Evolutionary conservation across 2,888 invertebrate genomes (phyloP).

Genomic region (Polymixis flavicincta): DNA sequence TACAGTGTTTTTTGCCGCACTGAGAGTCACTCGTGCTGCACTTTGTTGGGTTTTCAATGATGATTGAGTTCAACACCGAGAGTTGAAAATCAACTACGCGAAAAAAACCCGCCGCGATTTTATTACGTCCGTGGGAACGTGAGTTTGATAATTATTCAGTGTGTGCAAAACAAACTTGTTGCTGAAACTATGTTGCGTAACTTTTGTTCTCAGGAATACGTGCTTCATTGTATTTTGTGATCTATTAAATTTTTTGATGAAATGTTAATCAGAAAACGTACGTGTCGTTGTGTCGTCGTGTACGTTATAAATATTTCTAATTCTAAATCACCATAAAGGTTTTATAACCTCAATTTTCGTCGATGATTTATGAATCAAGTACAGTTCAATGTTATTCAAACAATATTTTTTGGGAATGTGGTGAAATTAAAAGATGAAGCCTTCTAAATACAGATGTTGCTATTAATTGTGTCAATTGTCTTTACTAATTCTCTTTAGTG

Average conservation of each 20-base stretch:
- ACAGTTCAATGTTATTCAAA: background rate
- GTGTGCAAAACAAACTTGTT: background rate
- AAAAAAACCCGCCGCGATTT: too few species aligned
- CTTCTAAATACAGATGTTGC: background rate
- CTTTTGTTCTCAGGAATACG: background rate
- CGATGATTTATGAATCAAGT: background rate
- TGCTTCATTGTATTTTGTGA: background rate
- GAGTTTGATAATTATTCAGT: too few species aligned
- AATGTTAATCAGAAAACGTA: too few species aligned
- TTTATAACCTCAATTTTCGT: background rate
- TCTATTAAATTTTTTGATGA: background rate
- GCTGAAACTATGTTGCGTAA: background rate
- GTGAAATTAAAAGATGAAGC: background rate
- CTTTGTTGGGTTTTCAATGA: too few species aligned
- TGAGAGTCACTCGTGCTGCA: too few species aligned
- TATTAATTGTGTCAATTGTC: background rate
- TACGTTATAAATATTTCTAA: background rate
- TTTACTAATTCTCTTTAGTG: background rate
- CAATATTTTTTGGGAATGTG: background rate
- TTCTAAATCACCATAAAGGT: background rate
- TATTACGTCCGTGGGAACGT: too few species aligned
- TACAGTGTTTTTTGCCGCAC: too few species aligned
- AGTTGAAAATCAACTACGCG: too few species aligned
- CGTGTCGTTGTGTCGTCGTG: too few species aligned
- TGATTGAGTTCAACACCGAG: too few species aligned